Conservation (phyloP, 1,140 invertebrate genomes). For the Sipha flava region DNA sequence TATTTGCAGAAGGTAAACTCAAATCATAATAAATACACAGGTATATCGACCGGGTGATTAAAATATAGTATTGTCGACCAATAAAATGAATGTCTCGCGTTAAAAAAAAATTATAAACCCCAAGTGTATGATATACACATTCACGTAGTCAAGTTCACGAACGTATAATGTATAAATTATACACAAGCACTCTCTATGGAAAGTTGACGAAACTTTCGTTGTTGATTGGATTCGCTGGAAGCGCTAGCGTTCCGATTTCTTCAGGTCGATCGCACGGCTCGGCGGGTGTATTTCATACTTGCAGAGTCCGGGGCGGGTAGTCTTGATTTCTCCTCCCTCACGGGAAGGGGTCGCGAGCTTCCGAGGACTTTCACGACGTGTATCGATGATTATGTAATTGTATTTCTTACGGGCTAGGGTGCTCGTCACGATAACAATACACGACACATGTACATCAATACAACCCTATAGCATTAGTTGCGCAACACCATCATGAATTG, state of each 20-base stretch:
- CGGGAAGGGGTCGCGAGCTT: constrained; percentile 26
- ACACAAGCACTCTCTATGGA: no score
- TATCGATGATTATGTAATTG: not conserved
- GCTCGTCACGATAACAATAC: no score
- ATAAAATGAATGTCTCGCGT: no score
- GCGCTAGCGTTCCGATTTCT: constrained; percentile 2
- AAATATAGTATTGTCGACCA: no score
- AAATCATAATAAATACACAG: no score
- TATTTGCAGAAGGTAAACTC: no score
- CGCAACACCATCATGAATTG: not conserved
- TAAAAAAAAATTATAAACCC: no score
- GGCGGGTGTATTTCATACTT: not conserved
- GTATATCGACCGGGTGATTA: no score
- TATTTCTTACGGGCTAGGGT: not conserved
- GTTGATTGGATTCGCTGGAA: not conserved
- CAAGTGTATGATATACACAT: no score
- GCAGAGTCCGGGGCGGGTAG: not conserved
- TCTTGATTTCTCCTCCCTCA: constrained; percentile 26
- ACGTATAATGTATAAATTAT: no score
- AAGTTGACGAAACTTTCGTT: not conserved
- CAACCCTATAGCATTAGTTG: not conserved
- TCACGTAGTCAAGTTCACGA: no score
- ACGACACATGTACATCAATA: not conserved
- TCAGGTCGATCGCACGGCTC: not conserved
- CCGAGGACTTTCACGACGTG: not conserved